Evolutionary conservation across 2,797 vertebrate genomes (phyloP).

Genomic region (Simalia tracyae): DNA sequence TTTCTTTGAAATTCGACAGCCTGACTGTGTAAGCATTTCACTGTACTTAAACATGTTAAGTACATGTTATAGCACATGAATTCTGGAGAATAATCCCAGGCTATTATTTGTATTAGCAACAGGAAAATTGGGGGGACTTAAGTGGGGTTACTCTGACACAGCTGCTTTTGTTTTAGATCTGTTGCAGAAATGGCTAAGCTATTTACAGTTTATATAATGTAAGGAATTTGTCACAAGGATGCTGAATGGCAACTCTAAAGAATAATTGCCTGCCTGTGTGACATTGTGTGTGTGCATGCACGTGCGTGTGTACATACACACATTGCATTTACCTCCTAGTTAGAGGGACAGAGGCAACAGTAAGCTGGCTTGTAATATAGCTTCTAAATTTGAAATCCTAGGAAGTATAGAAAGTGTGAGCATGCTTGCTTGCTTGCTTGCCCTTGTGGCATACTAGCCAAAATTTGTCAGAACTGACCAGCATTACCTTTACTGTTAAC

Average conservation of each 20-base stretch:
- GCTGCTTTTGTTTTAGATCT: conserved; percentile 78
- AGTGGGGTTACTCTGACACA: conserved; percentile 70
- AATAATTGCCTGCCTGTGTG: conserved; percentile 39
- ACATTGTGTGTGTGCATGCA: conserved; percentile 16
- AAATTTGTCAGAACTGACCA: neutral
- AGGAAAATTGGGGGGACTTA: conserved; percentile 48
- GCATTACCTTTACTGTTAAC: neutral
- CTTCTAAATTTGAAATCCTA: neutral
- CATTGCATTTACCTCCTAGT: neutral
- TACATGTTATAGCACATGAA: conserved; percentile 69
- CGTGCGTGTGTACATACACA: neutral
- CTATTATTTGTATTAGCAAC: conserved; percentile 78
- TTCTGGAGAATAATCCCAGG: conserved; percentile 75
- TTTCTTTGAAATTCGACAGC: conserved; percentile 38
- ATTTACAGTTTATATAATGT: conserved; percentile 73
- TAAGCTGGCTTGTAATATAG: neutral
- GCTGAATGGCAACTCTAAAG: conserved; percentile 41
- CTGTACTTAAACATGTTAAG: neutral
- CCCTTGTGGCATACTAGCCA: neutral
- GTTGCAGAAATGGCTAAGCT: conserved; percentile 74
- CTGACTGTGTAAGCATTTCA: neutral
- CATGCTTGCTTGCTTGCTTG: neutral
- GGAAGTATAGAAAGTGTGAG: neutral
- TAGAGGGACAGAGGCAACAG: neutral
- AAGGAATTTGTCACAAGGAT: conserved; percentile 64